Conservation (phyloP, 2,797 vertebrate species). For the Acestrorhynchus altus region DNA sequence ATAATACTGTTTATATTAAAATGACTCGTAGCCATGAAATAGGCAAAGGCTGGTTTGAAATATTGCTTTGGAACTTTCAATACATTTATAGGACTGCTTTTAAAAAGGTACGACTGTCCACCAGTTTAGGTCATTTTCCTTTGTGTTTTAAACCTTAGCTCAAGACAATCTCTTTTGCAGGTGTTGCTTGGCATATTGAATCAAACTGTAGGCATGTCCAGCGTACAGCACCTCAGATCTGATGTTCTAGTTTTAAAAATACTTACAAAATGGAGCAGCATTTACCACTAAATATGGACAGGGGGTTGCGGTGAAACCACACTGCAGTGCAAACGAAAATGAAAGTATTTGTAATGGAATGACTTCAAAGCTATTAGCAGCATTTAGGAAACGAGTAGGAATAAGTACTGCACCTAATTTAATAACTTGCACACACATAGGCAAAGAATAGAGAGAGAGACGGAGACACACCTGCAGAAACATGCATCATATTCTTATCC, state of each 20-base stretch:
- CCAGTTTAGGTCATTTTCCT: conserved; percentile 59
- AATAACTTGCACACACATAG: conserved; percentile 29
- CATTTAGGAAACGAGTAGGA: conserved; percentile 66
- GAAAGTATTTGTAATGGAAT: conserved; percentile 58
- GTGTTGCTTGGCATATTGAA: conserved; percentile 64
- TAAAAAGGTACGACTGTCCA: conserved; percentile 73
- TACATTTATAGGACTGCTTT: conserved; percentile 58
- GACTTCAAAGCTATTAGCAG: conserved; percentile 70
- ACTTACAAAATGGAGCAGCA: conserved; percentile 35
- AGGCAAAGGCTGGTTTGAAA: conserved; percentile 74
- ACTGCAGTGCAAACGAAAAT: conserved; percentile 10
- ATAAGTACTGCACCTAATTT: conserved; percentile 73
- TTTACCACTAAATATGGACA: conserved; percentile 42
- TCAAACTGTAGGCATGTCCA: conserved; percentile 50
- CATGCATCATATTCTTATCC: conserved; percentile 22
- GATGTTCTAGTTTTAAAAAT: conserved; percentile 45
- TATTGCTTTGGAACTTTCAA: conserved; percentile 61
- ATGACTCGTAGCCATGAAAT: conserved; percentile 77
- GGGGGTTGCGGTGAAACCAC: conserved; percentile 18
- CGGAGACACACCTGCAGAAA: conserved; percentile 13
- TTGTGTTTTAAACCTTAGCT: conserved; percentile 60
- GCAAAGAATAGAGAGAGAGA: conserved; percentile 12
- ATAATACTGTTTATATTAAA: conserved; percentile 73
- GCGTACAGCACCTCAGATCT: conserved; percentile 28
- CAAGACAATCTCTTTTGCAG: conserved; percentile 77